Conservation (phyloP, 1,140 invertebrate genomes). For the Bilobella aurantiaca region DNA sequence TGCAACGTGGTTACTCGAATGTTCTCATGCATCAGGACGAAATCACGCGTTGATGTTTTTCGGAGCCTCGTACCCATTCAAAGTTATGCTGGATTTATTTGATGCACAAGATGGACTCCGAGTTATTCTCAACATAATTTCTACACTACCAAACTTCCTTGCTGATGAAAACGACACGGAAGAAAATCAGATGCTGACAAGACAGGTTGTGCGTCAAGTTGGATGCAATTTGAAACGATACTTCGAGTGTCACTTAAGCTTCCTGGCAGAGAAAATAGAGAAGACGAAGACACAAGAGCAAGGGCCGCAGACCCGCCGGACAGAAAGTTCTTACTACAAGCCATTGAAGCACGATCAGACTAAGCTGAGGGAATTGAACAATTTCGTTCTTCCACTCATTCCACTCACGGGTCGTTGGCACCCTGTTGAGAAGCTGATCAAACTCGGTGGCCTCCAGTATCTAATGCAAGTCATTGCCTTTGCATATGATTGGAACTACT, state of each 20-base stretch:
- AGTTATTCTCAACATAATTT: constrained; percentile 82
- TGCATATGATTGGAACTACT: constrained; percentile 83
- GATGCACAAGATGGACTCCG: constrained; percentile 82
- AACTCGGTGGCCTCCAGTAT: constrained; percentile 15
- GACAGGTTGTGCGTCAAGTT: constrained; percentile 88
- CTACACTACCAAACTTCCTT: constrained; percentile 32
- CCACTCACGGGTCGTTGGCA: constrained; percentile 26
- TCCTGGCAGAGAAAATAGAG: constrained; percentile 67
- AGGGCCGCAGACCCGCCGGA: constrained; percentile 12
- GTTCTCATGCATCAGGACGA: constrained; percentile 87
- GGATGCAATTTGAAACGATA: constrained; percentile 82
- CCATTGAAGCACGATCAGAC: constrained; percentile 5
- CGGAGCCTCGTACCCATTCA: constrained; percentile 81
- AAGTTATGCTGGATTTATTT: constrained; percentile 82
- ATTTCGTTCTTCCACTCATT: constrained; percentile 36
- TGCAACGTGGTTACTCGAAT: constrained; percentile 84
- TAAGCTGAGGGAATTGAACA: constrained; percentile 11
- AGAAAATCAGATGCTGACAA: constrained; percentile 79
- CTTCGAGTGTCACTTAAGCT: constrained; percentile 78
- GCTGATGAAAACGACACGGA: constrained; percentile 55
- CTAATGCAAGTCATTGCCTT: constrained; percentile 76
- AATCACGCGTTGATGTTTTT: constrained; percentile 98
- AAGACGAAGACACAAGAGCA: constrained; percentile 24
- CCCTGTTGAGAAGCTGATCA: constrained; percentile 5
- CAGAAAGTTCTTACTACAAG: constrained; percentile 22